A percentile compares a stretch with the other conserved stretches of the same genome.
Conservation (phyloP, 2,888 invertebrate genomes). For the Rotaria magnacalcarata region DNA sequence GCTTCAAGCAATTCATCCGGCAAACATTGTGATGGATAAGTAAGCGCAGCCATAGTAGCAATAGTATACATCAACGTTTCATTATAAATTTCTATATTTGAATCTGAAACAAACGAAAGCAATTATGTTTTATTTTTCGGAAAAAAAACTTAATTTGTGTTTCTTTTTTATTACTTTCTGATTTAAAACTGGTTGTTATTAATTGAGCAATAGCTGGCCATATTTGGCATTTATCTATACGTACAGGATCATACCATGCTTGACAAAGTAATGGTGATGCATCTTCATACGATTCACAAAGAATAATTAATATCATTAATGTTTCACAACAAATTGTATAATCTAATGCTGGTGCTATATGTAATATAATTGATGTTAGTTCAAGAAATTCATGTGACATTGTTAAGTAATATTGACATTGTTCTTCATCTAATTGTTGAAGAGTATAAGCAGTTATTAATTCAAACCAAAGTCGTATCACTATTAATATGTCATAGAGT, state of each 20-base stretch:
- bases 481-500: slow-evolving; percentile 5
- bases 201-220: slow-evolving; percentile 27
- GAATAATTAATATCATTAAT: slow-evolving; percentile 32
- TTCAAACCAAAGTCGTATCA: slow-evolving; percentile 4
- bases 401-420: slow-evolving; percentile 30
- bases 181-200: neutral
- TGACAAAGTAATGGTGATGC: slow-evolving; percentile 18
- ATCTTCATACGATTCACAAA: slow-evolving; percentile 30
- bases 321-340: slow-evolving; percentile 1
- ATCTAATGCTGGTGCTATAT: neutral
- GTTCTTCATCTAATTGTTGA: slow-evolving; percentile 20
- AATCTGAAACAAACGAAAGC: neutral
- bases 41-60: slow-evolving; percentile 43
- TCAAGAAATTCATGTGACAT: slow-evolving; percentile 41
- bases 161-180: neutral
- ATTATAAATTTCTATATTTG: neutral
- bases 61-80: slow-evolving; percentile 30
- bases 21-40: slow-evolving; percentile 41
- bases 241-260: slow-evolving; percentile 30
- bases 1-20: slow-evolving; percentile 34
- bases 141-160: neutral
- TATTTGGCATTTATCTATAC: slow-evolving; percentile 26
- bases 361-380: neutral
- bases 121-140: no score
- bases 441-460: slow-evolving; percentile 11